Percentiles rank a stretch among this genome's conserved stretches.
Conservation (phyloP, 2,113 vertebrate genomes). For the Plecturocebus donacophilus region DNA sequence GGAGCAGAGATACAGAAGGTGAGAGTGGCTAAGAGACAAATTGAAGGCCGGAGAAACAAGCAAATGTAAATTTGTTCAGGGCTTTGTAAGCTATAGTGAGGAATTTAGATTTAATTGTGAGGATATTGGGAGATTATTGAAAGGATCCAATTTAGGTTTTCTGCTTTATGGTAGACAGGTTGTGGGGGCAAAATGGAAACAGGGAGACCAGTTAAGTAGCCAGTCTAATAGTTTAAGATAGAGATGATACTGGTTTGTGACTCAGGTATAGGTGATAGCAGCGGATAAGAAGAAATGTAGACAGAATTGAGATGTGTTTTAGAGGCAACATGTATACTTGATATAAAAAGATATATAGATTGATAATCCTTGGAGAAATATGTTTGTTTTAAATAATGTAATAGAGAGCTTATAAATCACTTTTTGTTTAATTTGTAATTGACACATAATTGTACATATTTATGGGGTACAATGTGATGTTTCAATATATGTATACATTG, state of each 20-base stretch:
- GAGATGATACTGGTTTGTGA: background rate
- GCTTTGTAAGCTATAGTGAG: background rate
- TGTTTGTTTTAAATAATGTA: background rate
- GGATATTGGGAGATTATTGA: background rate
- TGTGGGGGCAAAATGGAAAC: background rate
- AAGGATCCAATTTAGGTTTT: background rate
- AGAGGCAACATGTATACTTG: background rate
- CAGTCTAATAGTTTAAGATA: background rate
- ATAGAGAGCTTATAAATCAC: background rate
- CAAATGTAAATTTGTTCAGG: background rate
- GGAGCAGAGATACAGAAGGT: background rate
- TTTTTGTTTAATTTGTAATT: background rate
- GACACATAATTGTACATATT: background rate
- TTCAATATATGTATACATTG: background rate
- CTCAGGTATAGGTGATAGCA: background rate
- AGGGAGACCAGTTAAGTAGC: background rate
- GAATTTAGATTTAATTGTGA: background rate
- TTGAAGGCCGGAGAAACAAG: fast-evolving
- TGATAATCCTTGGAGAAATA: background rate
- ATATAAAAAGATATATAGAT: background rate
- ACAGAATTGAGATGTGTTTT: background rate
- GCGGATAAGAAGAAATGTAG: background rate
- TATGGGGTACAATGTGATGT: background rate
- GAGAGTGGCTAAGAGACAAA: background rate
- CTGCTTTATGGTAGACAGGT: background rate